Evolutionary conservation across 2,113 vertebrate species (phyloP).

Genomic region (Erythrocercus mccallii): DNA sequence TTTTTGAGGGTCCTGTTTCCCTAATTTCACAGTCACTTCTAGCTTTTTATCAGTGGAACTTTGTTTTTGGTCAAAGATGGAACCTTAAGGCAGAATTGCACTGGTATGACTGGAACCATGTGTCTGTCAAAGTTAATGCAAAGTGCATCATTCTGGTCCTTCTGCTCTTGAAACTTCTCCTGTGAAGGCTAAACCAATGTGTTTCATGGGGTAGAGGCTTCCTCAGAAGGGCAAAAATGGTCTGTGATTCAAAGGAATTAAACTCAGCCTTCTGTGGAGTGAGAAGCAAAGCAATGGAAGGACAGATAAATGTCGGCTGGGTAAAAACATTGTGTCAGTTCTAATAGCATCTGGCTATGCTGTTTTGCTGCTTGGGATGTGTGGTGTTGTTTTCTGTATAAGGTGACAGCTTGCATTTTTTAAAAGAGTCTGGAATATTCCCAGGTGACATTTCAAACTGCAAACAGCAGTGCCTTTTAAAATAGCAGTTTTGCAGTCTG

Average conservation of each 20-base stretch:
- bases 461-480: neutral
- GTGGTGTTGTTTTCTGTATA: neutral
- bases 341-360: neutral
- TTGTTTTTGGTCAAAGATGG: neutral
- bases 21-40: neutral
- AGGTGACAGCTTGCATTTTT: neutral
- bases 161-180: neutral
- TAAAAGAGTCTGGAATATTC: neutral
- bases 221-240: neutral
- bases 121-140: neutral
- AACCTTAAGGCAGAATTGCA: neutral
- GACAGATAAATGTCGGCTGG: accelerated
- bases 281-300: neutral
- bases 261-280: neutral
- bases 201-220: neutral
- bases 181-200: neutral
- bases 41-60: neutral
- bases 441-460: neutral
- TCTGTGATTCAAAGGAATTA: neutral
- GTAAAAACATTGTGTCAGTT: neutral
- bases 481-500: neutral
- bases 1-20: neutral
- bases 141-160: neutral
- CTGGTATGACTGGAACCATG: accelerated
- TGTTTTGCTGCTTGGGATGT: neutral